Base-by-base conservation (phyloP, 2,797 vertebrate species). In the Crenuchus spilurus region DNA sequence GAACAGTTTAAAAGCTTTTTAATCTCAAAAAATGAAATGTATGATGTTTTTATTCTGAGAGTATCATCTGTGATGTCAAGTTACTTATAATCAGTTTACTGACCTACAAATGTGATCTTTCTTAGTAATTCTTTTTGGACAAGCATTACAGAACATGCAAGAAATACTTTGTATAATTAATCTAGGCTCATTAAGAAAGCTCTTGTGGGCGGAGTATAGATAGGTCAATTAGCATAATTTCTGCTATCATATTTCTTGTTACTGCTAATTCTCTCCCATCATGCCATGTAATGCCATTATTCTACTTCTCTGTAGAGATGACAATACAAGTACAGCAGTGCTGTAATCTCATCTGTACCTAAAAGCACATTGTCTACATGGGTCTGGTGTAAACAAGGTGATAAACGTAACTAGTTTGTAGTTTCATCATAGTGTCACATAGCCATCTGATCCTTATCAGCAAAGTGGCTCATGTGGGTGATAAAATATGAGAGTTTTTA, bases 361-460 rank as follows among this genome's bases (percentile, higher is more conserved):
- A 42, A 28, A 52, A 73, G n/a, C 13, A 9, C 35, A 24, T 72
- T 18, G 70, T 58, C 41, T 65, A 42, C 48, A 52, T 24, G n/a
- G 46, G 35, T 37, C 48, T 69, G 39, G 28, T 22, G 24, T 55
- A 65, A 66, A 64, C 37, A 44, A 70, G 65, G 42, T 46, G 41
- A 52, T 52, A 51, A 2, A 31, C 37, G 39, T 46, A 58, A 70
- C 67, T 66, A 69, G 55, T 51, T 44, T 67, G 42, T 8, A 33
- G 22, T 77, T 72, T 71, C 30, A 61, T 28, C 3, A 14, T 24
- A 28, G 16, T 1, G 30, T 51, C 20, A 42, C 24, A 2, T 10
- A 41, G 16, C 18, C 20, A 69, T 41, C 51, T 80, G 49, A 65
- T 60, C 48, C 28, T 77, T 46, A 68, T 84, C 68, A 51, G 37